Base-by-base conservation (phyloP, 2,797 vertebrate species). In the Hippocampus kuda region DNA sequence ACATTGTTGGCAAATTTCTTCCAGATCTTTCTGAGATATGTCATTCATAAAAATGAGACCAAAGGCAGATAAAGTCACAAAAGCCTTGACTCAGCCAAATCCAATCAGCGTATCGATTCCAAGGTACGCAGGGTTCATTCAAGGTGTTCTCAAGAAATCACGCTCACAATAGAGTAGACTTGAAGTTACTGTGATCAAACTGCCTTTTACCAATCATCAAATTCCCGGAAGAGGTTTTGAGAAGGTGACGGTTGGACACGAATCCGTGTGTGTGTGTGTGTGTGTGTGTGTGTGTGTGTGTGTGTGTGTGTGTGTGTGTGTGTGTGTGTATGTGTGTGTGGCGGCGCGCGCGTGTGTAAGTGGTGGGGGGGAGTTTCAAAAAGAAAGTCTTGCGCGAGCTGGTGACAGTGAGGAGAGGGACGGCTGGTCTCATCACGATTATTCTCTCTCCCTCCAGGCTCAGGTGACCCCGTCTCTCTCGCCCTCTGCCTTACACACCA, bases 361-460 rank as follows among this genome's bases (percentile, higher is more conserved):
- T 34, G 34, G 34, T 34, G 34, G 34, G 34, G 34, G 5, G 34
- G 34, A 1, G 34, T 5, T 34, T 34, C 34, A 34, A 34, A 34
- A 34, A 34, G 34, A 34, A 34, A 34, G 34, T 5, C 34, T 34
- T 12, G 65, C 16, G 75, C 69, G 74, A 65, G 69, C 80, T 68
- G 73, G 75, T 5, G 74, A 74, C 68, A 66, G 70, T 8, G 75
- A 72, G 69, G 70, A 81, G 74, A 56, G 72, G 77, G 83, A 87
- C 84, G 85, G 83, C 81, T 89, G 88, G 81, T 86, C 90, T 92
- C 88, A 91, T 91, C 90, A 90, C 82, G 83, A 88, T 87, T 81
- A 88, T 85, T 81, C 80, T 82, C 75, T 82, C 81, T 83, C 84
- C 85, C 87, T 83, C 81, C 82, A 87, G 87, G 86, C 86, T 87